Evolutionary conservation across 2,797 vertebrate genomes (phyloP).

Genomic region (Gymnoscopelus microlampas): DNA sequence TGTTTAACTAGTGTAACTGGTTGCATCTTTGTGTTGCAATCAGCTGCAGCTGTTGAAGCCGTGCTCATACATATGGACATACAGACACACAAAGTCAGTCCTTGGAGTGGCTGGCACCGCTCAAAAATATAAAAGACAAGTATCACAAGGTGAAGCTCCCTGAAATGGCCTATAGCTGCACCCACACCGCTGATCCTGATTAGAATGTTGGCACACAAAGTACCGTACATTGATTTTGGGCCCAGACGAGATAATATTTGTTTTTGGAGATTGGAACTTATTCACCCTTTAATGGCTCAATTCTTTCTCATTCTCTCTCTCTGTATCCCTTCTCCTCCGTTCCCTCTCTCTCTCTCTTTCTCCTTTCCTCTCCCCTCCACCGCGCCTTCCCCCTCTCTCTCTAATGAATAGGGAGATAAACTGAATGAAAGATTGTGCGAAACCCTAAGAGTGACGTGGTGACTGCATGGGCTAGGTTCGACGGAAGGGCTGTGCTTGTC

Average conservation of each 20-base stretch:
- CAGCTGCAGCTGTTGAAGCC: no score
- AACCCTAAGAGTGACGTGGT: conserved; percentile 22
- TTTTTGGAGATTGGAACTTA: conserved; percentile 83
- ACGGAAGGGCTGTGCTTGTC: conserved; percentile 43
- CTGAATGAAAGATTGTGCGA: conserved; percentile 52
- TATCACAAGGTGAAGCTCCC: conserved; percentile 56
- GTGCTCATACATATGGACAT: no score
- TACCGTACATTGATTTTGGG: conserved; percentile 68
- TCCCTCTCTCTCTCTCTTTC: conserved; percentile 22
- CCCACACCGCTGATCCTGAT: conserved; percentile 73
- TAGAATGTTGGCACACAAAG: conserved; percentile 72
- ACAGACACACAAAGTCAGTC: no score
- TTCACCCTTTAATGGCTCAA: conserved; percentile 78
- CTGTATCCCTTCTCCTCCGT: background rate
- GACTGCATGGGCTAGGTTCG: conserved; percentile 25
- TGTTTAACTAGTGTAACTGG: no score
- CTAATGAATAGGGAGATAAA: conserved; percentile 49
- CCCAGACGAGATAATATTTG: conserved; percentile 84
- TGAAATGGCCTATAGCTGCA: conserved; percentile 45
- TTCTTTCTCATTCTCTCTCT: conserved; percentile 44
- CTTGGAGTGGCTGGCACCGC: no score
- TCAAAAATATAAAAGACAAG: no score
- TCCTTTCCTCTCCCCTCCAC: conserved; percentile 26
- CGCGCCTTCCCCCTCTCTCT: conserved; percentile 28
- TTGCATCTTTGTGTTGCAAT: no score